phyloP scores from a whole-genome alignment of 2,888 invertebrate genomes.

The Rotaria socialis region DNA sequence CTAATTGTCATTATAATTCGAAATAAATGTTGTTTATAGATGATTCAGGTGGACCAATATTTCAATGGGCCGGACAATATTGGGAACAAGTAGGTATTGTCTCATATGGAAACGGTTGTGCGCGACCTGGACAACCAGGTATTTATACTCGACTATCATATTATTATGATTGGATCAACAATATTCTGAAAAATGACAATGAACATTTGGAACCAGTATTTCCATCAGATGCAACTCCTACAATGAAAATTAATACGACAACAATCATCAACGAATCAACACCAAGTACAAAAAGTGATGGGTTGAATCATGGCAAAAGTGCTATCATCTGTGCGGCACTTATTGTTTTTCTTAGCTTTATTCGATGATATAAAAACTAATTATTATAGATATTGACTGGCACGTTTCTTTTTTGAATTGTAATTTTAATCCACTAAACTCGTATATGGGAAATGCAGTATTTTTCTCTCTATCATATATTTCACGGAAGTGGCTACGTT shows the following conservation, averaged over 20 bases:
- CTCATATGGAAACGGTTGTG: constrained; percentile 10
- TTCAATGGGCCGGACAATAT: constrained; percentile 17
- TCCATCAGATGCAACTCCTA: neutral
- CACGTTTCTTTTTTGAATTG: too few relatives aligned
- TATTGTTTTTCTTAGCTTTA: too few relatives aligned
- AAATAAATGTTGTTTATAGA: neutral
- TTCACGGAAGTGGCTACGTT: too few relatives aligned
- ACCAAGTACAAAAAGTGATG: too few relatives aligned
- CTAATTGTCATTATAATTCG: too few relatives aligned
- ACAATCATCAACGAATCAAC: neutral
- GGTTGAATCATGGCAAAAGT: too few relatives aligned
- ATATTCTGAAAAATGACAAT: constrained; percentile 1
- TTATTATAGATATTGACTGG: too few relatives aligned
- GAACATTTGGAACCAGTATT: neutral
- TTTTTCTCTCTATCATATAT: too few relatives aligned
- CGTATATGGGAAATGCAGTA: too few relatives aligned
- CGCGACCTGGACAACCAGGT: neutral
- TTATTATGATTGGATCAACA: neutral
- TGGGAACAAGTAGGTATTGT: constrained; percentile 38
- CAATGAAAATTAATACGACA: neutral
- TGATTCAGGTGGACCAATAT: constrained; percentile 23
- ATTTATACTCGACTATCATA: constrained; percentile 15
- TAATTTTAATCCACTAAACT: too few relatives aligned
- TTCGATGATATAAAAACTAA: too few relatives aligned
- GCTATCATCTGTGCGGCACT: too few relatives aligned